Evolutionary conservation across 2,113 vertebrate species (phyloP), one percentile per base, ranked within the genome.

Genomic region (Coturnix japonica): DNA sequence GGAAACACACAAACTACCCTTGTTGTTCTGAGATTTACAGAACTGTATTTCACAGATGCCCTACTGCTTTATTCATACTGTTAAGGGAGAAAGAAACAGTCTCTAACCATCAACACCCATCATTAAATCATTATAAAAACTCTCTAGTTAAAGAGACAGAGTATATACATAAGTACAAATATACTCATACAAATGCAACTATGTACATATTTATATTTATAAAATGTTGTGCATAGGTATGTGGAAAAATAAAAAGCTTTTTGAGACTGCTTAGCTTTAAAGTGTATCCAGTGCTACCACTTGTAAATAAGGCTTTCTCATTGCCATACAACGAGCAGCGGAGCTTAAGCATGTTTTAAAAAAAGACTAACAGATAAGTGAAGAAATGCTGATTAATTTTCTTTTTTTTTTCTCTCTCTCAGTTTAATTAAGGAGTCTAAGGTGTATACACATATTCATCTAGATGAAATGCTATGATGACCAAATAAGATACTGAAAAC

Each of bases 51-150:
- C 95, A 96, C 85, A 97, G 92, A 94, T 92, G 91, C 87, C 81
- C 94, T 95, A 56, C 95, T 97, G 79, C 96, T 97, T 97, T 97
- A 96, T 96, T 97, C 94, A 94, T 94, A 94, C 74, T 69, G 61
- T 77, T 96, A 92, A 91, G 94, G 89, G 94, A 95, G 77, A 95
- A 35, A 96, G 82, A 96, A 88, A 81, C 81, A 93, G 85, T 63
- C 71, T 89, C 85, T 95, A 95, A 93, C 94, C 82, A 95, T 97
- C 93, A 96, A 90, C 89, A 94, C 49, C 92, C 79, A 92, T 96
- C 89, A 92, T 94, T 96, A 97, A 96, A 96, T 97, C 91, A 94
- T 94, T 94, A 96, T 57, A 94, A 94, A 95, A 86, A 46, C 53
- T 71, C 78, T 93, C 28, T 72, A 90, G 65, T 91, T 94, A 95